Conservation (phyloP, 2,113 vertebrate species). For the Vidua macroura region DNA sequence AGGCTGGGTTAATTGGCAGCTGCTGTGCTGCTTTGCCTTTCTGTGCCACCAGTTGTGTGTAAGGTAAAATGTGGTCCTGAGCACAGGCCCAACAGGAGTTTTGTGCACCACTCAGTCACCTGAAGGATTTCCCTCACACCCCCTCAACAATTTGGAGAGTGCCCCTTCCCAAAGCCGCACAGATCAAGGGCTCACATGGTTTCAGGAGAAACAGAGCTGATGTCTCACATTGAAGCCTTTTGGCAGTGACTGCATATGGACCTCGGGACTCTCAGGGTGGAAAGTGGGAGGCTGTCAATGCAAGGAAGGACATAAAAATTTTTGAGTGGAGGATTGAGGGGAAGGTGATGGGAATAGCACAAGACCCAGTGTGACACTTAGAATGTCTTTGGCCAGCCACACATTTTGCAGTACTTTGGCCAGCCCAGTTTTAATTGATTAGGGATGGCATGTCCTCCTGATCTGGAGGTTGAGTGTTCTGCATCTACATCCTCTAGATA, state of each 20-base stretch:
- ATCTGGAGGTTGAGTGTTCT: neutral
- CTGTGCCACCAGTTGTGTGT: neutral
- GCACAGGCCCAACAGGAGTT: neutral
- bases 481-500: neutral
- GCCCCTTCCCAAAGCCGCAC: neutral
- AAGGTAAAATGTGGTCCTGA: neutral
- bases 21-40: neutral
- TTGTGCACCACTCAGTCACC: neutral
- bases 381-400: neutral
- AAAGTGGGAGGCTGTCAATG: neutral
- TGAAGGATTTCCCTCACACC: neutral
- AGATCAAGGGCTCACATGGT: neutral
- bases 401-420: neutral
- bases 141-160: neutral
- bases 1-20: constrained; percentile 15
- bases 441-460: neutral
- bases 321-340: neutral
- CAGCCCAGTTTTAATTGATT: neutral
- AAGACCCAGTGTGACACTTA: neutral
- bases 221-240: neutral
- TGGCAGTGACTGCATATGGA: neutral
- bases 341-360: neutral
- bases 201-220: neutral
- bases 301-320: neutral
- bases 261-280: neutral